Conservation (phyloP, 2,797 vertebrate genomes). For the Melanotaenia pygmaea region DNA sequence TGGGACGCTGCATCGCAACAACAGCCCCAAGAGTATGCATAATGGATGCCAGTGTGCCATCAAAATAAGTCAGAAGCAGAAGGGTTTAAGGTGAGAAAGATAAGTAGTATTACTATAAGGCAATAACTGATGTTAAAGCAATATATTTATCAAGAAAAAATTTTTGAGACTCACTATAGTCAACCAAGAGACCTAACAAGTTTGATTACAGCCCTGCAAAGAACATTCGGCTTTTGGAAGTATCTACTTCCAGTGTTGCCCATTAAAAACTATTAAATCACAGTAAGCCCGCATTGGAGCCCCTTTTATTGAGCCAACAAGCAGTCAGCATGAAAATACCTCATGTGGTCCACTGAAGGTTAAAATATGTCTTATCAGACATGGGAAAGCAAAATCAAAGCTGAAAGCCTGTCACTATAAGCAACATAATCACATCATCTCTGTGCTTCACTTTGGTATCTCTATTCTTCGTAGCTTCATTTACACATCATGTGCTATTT, state of each 20-base stretch:
- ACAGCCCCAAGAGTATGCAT: too few species aligned
- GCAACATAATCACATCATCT: constrained; percentile 37
- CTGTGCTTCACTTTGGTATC: constrained; percentile 18
- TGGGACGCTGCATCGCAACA: too few species aligned
- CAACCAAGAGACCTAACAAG: not conserved
- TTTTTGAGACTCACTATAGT: not conserved
- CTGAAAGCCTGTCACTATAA: constrained; percentile 34
- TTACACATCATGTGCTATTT: constrained; percentile 43
- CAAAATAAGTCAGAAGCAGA: too few species aligned
- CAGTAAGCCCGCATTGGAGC: constrained; percentile 9
- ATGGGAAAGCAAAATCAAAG: not conserved
- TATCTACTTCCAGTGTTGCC: not conserved
- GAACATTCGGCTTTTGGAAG: constrained; percentile 10
- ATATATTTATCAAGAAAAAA: constrained; percentile 7
- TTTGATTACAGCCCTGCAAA: constrained; percentile 13
- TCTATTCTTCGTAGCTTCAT: constrained; percentile 21
- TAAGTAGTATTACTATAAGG: not conserved
- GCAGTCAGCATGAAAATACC: too few species aligned
- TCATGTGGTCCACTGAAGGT: constrained; percentile 16
- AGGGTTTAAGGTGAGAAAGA: not conserved
- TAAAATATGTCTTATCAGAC: constrained; percentile 21
- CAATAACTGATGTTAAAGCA: constrained; percentile 3
- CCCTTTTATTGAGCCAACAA: constrained; percentile 39
- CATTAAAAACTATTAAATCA: constrained; percentile 24
- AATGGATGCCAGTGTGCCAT: too few species aligned